Percentiles rank a stretch among this genome's conserved stretches.
These are phyloP conservation scores for Volucella inanis DNA, from an alignment of 2,888 invertebrate species.

Conservation along the genomic window DNA sequence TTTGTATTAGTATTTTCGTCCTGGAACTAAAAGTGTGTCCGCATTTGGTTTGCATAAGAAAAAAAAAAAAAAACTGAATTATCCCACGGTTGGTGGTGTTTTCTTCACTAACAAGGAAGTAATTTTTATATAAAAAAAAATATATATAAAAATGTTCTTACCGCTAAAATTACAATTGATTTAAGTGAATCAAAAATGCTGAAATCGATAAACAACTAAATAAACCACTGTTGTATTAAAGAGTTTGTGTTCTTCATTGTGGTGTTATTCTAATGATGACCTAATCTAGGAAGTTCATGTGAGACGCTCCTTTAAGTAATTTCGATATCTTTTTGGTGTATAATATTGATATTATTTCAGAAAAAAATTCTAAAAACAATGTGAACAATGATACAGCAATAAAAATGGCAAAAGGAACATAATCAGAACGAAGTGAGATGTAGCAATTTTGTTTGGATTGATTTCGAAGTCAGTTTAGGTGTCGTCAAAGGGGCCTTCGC, in stretches of 20 bases:
- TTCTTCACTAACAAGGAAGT: slow-evolving; percentile 30
- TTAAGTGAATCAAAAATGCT: slow-evolving; percentile 6
- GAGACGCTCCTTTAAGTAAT: slow-evolving; percentile 7
- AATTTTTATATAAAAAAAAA: background rate
- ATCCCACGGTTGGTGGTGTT: slow-evolving; percentile 17
- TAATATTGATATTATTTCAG: background rate
- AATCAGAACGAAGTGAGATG: too few relatives aligned
- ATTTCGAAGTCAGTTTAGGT: too few relatives aligned
- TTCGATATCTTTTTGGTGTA: background rate
- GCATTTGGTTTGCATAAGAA: background rate
- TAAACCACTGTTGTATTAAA: background rate
- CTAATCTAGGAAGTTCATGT: slow-evolving; percentile 56
- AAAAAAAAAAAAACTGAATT: slow-evolving; percentile 4
- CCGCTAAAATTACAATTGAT: background rate
- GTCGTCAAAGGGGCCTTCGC: too few relatives aligned
- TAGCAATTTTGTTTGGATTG: too few relatives aligned
- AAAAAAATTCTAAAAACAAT: background rate
- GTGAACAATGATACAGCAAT: background rate
- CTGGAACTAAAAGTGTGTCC: slow-evolving; percentile 36
- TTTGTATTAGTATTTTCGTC: slow-evolving; percentile 61
- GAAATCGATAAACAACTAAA: background rate
- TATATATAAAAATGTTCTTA: background rate
- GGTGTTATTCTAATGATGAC: slow-evolving; percentile 56
- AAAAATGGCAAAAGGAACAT: background rate
- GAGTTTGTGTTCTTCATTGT: background rate